These are phyloP conservation scores for Lordiphosa clarofinis DNA, from an alignment of 1,140 invertebrate species.

Conservation along the genomic window DNA sequence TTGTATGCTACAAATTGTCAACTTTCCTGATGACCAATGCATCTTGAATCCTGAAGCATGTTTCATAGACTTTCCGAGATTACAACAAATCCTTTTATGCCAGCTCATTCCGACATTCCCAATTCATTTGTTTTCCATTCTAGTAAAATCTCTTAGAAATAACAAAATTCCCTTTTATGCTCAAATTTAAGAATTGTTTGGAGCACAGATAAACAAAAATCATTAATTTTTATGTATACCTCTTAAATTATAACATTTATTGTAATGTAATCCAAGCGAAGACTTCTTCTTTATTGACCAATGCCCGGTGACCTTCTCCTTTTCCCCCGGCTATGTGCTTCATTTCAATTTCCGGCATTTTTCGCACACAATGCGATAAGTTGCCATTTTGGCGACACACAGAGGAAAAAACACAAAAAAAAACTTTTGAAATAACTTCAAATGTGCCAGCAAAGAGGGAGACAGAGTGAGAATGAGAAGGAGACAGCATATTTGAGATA, in stretches of 20 bases:
- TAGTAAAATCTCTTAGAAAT: too few relatives aligned
- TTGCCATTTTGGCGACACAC: slow-evolving; percentile 20
- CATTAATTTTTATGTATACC: too few relatives aligned
- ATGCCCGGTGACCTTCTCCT: neutral
- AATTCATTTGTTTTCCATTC: too few relatives aligned
- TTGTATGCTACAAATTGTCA: too few relatives aligned
- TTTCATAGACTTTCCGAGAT: too few relatives aligned
- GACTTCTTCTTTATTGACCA: slow-evolving; percentile 1
- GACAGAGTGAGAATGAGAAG: slow-evolving; percentile 4
- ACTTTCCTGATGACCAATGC: too few relatives aligned
- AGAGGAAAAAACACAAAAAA: slow-evolving; percentile 15
- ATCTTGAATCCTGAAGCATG: too few relatives aligned
- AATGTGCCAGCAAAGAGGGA: neutral
- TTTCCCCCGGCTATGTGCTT: slow-evolving; percentile 18
- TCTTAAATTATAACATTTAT: slow-evolving; percentile 3
- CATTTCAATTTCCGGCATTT: slow-evolving; percentile 53
- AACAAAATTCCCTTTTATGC: too few relatives aligned
- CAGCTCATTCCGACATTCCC: too few relatives aligned
- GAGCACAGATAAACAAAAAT: too few relatives aligned
- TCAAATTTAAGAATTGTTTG: too few relatives aligned
- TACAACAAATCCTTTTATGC: too few relatives aligned
- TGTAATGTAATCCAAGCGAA: slow-evolving; percentile 1
- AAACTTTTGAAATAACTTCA: slow-evolving; percentile 56
- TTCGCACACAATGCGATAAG: slow-evolving; percentile 41
- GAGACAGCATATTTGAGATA: slow-evolving; percentile 6